Evolutionary conservation across 2,113 vertebrate genomes (phyloP).

Genomic region (Brachyhypopomus gauderio): DNA sequence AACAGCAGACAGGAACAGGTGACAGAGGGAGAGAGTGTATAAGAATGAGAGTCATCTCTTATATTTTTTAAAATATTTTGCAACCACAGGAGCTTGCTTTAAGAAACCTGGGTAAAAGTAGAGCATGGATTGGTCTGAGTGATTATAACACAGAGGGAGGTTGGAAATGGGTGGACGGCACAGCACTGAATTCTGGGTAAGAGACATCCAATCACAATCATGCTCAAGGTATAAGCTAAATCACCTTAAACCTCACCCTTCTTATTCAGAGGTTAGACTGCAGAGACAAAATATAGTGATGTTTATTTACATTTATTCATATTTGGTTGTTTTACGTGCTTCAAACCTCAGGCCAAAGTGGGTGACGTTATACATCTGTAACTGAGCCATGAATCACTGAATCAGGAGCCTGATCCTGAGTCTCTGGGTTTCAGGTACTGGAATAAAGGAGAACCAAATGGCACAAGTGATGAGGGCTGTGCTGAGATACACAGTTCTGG

Average conservation of each 20-base stretch:
- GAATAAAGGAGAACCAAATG: neutral
- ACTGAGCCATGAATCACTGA: neutral
- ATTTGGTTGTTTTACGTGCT: no score
- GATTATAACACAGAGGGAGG: neutral
- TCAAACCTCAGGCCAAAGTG: no score
- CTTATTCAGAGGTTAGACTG: no score
- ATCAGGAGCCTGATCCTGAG: neutral
- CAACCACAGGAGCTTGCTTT: neutral
- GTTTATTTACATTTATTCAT: no score
- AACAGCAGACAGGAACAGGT: no score
- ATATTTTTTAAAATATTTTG: neutral
- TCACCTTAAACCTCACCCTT: no score
- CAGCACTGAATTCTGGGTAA: neutral
- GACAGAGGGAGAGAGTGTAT: neutral
- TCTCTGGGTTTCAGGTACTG: neutral
- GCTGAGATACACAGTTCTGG: neutral
- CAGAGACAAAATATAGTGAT: no score
- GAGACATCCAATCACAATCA: neutral
- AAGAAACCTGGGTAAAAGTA: neutral
- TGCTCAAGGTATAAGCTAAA: neutral
- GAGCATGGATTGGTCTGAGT: neutral
- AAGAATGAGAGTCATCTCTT: no score
- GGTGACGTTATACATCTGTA: neutral
- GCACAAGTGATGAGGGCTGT: neutral
- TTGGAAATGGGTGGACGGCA: slow-evolving; percentile 1